Base-by-base conservation (phyloP, 2,888 invertebrate genomes). In the Portevinia maculata region DNA sequence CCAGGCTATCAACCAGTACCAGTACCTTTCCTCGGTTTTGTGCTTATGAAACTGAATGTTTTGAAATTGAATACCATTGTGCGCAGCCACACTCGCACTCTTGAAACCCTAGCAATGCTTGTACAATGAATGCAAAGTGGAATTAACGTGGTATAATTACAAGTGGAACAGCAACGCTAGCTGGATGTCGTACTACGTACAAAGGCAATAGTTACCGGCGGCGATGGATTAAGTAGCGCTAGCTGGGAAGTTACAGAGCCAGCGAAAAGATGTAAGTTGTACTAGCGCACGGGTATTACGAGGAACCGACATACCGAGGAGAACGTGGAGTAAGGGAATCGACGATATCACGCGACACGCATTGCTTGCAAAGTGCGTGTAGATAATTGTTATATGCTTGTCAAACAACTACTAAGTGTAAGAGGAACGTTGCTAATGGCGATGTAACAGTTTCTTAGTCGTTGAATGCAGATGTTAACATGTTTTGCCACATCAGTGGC, bases 71-170 rank as follows among this genome's bases (percentile, higher is more conserved):
- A 69, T 69, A 69, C 70, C 81, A 53, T 70, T 75, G 81, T 79
- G 79, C 64, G 37, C 62, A 64, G 64, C 53, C 46, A 70, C 65
- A 70, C 64, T 65, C 59, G 48, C 70, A 73, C 67, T 50, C 39
- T 64, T 48, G 81, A 81, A 81, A 48, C 75, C 81, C 32, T 60
- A 81, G 65, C 32, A 81, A 70, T 81, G 81, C 75, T n/a, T n/a
- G n/a, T n/a, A n/a, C n/a, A n/a, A n/a, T n/a, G 41, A 75, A 71
- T 39, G 70, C 70, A 75, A 81, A 81, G 81, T 81, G 70, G 81
- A 81, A 75, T 81, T 81, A 81, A 75, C 81, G 75, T 75, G 75
- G 81, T 81, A 64, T 81, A 81, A 81, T 81, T 81, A 81, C 75
- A 75, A 81, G 75, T 81, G 70, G 75, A 81, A 81, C 75, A 75